These are phyloP conservation scores for Coleophora flavipennella DNA, from an alignment of 2,888 invertebrate genomes.

Conservation along the genomic window DNA sequence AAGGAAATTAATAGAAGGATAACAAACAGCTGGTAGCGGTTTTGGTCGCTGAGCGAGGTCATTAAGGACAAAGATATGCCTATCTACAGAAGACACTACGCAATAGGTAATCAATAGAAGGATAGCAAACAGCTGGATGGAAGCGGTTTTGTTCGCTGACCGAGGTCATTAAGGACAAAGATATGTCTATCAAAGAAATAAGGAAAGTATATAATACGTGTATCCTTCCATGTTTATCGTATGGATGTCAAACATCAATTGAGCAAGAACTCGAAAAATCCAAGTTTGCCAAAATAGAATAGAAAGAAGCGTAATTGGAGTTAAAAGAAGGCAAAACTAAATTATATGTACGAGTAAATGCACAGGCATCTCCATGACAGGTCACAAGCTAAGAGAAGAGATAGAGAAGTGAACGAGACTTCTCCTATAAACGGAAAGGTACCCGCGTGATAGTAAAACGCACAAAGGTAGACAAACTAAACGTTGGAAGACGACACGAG, in stretches of 20 bases:
- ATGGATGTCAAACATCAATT: constrained; percentile 7
- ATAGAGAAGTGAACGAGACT: constrained; percentile 9
- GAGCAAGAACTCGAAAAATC: not conserved
- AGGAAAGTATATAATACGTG: constrained; percentile 5
- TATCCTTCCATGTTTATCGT: not conserved
- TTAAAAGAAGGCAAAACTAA: not conserved
- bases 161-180: constrained; percentile 4
- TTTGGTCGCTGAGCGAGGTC: too few relatives aligned
- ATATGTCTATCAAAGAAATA: constrained; percentile 4
- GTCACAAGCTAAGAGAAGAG: constrained; percentile 9
- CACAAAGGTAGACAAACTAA: constrained; percentile 4
- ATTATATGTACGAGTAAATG: constrained; percentile 7
- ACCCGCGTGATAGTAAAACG: constrained; percentile 7
- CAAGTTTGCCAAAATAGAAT: constrained; percentile 1
- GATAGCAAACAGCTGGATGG: constrained; percentile 1
- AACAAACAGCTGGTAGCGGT: too few relatives aligned
- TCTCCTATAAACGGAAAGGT: constrained; percentile 5
- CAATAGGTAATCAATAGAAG: constrained; percentile 4
- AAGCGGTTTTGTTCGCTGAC: constrained; percentile 4
- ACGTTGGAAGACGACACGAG: constrained; percentile 7
- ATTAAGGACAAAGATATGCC: constrained; percentile 6
- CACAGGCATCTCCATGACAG: constrained; percentile 9
- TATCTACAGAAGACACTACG: not conserved
- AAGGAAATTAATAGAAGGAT: too few relatives aligned
- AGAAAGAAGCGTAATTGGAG: not conserved